Conservation (phyloP, 2,888 invertebrate species). For the Euphydryas editha region DNA sequence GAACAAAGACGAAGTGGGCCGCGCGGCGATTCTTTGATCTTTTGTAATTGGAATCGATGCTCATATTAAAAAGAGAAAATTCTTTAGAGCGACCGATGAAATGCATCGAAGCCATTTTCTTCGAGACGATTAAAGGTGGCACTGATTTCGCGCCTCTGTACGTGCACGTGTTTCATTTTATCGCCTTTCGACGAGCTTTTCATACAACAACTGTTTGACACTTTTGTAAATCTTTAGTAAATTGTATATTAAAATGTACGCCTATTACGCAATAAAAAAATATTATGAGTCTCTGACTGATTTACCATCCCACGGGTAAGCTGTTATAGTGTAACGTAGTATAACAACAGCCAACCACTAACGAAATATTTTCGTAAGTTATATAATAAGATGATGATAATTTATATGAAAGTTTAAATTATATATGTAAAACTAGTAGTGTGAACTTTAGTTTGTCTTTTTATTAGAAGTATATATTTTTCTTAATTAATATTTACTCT, state of each 20-base stretch:
- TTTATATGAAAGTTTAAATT: too few species aligned
- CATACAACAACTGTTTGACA: background rate
- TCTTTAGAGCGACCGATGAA: conserved; percentile 76
- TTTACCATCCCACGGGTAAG: too few species aligned
- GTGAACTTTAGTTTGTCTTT: too few species aligned
- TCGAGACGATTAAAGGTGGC: conserved; percentile 73
- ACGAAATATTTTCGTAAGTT: too few species aligned
- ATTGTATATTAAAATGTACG: background rate
- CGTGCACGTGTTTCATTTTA: conserved; percentile 44
- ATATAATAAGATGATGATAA: too few species aligned
- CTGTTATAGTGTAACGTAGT: too few species aligned
- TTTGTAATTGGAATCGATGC: conserved; percentile 85
- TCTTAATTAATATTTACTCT: too few species aligned
- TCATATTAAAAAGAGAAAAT: conserved; percentile 83
- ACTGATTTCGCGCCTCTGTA: conserved; percentile 63
- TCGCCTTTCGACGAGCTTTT: background rate
- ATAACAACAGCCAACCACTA: too few species aligned
- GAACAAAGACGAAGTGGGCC: conserved; percentile 83
- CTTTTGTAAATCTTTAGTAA: background rate
- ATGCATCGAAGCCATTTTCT: conserved; percentile 80
- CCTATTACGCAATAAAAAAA: too few species aligned
- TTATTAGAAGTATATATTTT: too few species aligned
- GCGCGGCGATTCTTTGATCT: conserved; percentile 84
- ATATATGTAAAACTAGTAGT: too few species aligned
- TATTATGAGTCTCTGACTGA: too few species aligned